Conservation (phyloP, 1,140 invertebrate genomes). For the Campoletis sonorensis region DNA sequence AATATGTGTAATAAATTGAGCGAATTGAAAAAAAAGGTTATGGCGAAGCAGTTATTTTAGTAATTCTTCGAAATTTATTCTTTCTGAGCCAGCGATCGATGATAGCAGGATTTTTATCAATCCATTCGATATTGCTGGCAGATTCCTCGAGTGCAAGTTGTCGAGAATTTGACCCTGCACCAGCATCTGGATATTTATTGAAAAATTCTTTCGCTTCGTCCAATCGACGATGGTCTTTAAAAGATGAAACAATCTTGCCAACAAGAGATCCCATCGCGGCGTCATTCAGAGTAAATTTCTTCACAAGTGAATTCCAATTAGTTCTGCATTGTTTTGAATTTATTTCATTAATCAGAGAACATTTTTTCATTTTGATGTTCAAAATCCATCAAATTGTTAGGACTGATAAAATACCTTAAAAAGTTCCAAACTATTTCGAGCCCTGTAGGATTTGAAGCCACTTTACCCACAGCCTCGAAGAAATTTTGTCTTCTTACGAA, state of each 20-base stretch:
- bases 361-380: too few relatives aligned
- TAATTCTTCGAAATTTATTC: constrained; percentile 1
- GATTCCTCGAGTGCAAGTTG: constrained; percentile 84
- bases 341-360: background rate
- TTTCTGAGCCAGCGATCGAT: constrained; percentile 77
- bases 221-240: constrained; percentile 74
- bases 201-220: constrained; percentile 84
- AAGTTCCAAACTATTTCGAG: constrained; percentile 55
- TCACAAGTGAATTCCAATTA: constrained; percentile 81
- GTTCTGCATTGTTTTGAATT: constrained; percentile 64
- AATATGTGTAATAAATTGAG: background rate
- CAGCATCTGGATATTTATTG: constrained; percentile 85
- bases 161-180: constrained; percentile 84
- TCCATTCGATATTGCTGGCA: constrained; percentile 86
- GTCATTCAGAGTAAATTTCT: constrained; percentile 82
- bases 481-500: constrained; percentile 56
- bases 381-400: constrained; percentile 35
- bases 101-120: constrained; percentile 71
- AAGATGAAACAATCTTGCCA: constrained; percentile 79
- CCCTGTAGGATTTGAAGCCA: constrained; percentile 52
- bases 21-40: background rate
- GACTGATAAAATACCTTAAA: constrained; percentile 47
- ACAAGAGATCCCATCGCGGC: constrained; percentile 80
- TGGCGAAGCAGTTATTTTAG: background rate
- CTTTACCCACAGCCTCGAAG: constrained; percentile 47